Conservation (phyloP, 30 jellyfish, hydroid and myxozoan species). For the Catostylus mosaicus region DNA sequence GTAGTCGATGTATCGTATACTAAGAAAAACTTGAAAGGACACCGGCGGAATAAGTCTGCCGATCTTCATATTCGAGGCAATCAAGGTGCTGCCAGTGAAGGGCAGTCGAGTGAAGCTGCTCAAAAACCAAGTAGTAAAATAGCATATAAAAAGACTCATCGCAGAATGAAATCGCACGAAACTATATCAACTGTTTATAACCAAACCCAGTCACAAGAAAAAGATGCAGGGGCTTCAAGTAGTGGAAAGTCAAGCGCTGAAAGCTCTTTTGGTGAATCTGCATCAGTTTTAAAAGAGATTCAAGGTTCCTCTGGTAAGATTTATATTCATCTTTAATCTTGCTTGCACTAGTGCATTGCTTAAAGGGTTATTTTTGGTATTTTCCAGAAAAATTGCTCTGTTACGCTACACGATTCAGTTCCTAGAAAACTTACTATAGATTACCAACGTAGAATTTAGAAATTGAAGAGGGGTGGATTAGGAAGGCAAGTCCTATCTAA, state of each 20-base stretch:
- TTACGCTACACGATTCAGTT: too few species aligned
- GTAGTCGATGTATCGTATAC: not conserved
- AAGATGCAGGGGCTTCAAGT: conserved; percentile 5
- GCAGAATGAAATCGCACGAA: conserved; percentile 94
- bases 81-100: not conserved
- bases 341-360: too few species aligned
- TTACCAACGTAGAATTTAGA: too few species aligned
- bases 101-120: not conserved
- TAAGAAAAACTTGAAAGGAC: conserved; percentile 13
- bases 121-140: conserved; percentile 3
- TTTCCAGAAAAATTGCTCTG: too few species aligned
- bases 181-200: conserved; percentile 58
- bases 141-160: conserved; percentile 63
- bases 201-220: conserved; percentile 12
- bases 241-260: conserved; percentile 54
- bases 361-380: too few species aligned
- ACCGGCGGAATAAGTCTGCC: conserved; percentile 51
- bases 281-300: conserved; percentile 52
- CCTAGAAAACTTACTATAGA: too few species aligned
- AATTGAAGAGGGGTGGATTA: too few species aligned
- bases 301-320: conserved; percentile 46
- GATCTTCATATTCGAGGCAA: conserved; percentile 11
- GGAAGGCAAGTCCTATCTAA: too few species aligned
- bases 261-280: conserved; percentile 58
- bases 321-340: not conserved